These are phyloP conservation scores for Gallinago paraguaiae DNA, from an alignment of 2,113 vertebrate species.

Conservation along the genomic window DNA sequence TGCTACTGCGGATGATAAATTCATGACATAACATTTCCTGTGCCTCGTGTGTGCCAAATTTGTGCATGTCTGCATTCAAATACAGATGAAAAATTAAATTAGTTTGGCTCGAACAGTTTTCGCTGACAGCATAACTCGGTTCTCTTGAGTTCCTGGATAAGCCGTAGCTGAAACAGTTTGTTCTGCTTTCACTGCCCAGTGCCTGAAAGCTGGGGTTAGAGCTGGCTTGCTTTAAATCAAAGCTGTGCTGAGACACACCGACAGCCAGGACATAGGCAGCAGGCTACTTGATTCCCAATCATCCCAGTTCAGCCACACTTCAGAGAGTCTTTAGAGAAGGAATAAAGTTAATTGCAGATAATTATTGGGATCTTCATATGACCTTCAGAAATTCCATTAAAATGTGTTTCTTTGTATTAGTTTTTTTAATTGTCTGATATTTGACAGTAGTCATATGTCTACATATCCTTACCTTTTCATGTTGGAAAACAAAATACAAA, in stretches of 20 bases:
- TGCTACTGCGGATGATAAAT: background rate
- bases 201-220: conserved; percentile 8
- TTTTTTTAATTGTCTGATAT: background rate
- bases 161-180: conserved; percentile 23
- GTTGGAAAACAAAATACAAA: background rate
- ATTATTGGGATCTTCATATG: background rate
- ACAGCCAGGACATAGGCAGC: background rate
- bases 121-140: conserved; percentile 44
- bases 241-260: background rate
- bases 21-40: background rate
- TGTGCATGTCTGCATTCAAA: conserved; percentile 42
- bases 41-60: background rate
- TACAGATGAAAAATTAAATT: conserved; percentile 47
- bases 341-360: background rate
- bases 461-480: background rate
- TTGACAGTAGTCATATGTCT: background rate
- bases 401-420: background rate
- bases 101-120: conserved; percentile 24
- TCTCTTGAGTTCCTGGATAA: conserved; percentile 46
- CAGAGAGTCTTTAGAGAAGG: background rate
- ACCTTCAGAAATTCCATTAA: background rate
- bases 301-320: background rate
- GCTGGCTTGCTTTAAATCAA: background rate
- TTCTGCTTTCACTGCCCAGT: conserved; percentile 25
- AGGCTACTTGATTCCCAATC: background rate